A percentile compares a stretch with the other conserved stretches of the same genome.
These are phyloP conservation scores for Cepphus grylle DNA, from an alignment of 2,113 vertebrate genomes.

Conservation along the genomic window DNA sequence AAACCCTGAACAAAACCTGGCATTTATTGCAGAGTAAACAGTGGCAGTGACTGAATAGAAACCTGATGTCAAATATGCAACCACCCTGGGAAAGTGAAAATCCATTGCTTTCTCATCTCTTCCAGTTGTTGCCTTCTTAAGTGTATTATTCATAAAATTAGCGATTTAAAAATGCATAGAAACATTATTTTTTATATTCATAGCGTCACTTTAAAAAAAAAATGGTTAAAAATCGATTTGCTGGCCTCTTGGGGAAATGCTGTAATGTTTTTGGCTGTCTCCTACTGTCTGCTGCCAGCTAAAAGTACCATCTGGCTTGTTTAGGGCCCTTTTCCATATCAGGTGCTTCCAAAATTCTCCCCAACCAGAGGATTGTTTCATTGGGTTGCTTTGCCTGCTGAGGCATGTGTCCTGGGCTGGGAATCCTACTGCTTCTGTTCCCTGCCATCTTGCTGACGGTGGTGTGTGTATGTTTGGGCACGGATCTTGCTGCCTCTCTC, in stretches of 20 bases:
- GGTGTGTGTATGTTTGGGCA: constrained; percentile 56
- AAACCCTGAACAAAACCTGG: constrained; percentile 22
- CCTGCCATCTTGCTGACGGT: constrained; percentile 57
- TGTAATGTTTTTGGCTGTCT: constrained; percentile 67
- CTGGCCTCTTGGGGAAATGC: constrained; percentile 68
- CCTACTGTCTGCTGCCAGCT: constrained; percentile 63
- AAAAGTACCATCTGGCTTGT: constrained; percentile 68
- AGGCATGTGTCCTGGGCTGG: constrained; percentile 60
- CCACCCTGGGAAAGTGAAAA: constrained; percentile 10
- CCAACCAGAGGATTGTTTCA: constrained; percentile 59
- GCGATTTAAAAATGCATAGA: background rate
- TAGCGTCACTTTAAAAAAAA: background rate
- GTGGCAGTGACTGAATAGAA: constrained; percentile 35
- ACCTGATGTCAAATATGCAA: constrained; percentile 11
- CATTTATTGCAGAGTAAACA: constrained; percentile 27
- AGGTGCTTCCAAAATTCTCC: constrained; percentile 67
- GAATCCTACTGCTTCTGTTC: constrained; percentile 62
- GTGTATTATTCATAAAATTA: constrained; percentile 20
- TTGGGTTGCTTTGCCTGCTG: constrained; percentile 60
- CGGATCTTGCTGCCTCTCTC: constrained; percentile 52
- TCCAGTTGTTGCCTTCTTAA: constrained; percentile 24
- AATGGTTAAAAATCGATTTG: constrained; percentile 62
- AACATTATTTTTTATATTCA: constrained; percentile 49
- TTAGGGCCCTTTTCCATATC: constrained; percentile 61
- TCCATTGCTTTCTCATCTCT: background rate